Base-by-base conservation (phyloP, 2,888 invertebrate genomes). In the Noctua comes region DNA sequence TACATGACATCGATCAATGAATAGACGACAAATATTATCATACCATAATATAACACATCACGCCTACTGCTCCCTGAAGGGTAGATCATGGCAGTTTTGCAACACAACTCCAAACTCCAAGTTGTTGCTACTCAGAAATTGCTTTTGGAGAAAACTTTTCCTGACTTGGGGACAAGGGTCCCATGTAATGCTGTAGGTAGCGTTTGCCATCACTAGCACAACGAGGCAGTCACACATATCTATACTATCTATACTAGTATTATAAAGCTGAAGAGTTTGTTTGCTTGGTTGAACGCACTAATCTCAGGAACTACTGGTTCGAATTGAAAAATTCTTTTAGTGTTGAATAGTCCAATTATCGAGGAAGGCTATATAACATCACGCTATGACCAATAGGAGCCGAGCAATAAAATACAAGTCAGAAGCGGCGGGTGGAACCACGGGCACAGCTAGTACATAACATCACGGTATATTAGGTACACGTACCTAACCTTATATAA, bases 401-500 rank as follows among this genome's bases (percentile, higher is more conserved):
- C n/a, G n/a, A n/a, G n/a, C n/a, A n/a, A n/a, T n/a, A n/a, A n/a
- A n/a, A n/a, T n/a, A n/a, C n/a, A n/a, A n/a, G n/a, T n/a, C n/a
- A n/a, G n/a, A n/a, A n/a, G n/a, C n/a, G n/a, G n/a, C n/a, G n/a
- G n/a, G n/a, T n/a, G n/a, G n/a, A n/a, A n/a, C n/a, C n/a, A n/a
- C n/a, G n/a, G n/a, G n/a, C n/a, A n/a, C n/a, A n/a, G n/a, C n/a
- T n/a, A n/a, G n/a, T 13, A 57, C 54, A 59, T 48, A 16, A n/a
- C 57, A 74, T n/a, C 54, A 13, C 16, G 70, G 31, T 46, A 21
- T 75, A 6, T 46, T 16, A 62, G 18, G 18, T 31, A 48, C 57
- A 59, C 43, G 51, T 79, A 51, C 27, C 18, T 27, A 40, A 40
- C 10, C 46, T 83, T 83, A 77, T 71, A 11, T 81, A 85, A 83